Conservation (phyloP, 2,797 vertebrate species). For the Danio tinwini region DNA sequence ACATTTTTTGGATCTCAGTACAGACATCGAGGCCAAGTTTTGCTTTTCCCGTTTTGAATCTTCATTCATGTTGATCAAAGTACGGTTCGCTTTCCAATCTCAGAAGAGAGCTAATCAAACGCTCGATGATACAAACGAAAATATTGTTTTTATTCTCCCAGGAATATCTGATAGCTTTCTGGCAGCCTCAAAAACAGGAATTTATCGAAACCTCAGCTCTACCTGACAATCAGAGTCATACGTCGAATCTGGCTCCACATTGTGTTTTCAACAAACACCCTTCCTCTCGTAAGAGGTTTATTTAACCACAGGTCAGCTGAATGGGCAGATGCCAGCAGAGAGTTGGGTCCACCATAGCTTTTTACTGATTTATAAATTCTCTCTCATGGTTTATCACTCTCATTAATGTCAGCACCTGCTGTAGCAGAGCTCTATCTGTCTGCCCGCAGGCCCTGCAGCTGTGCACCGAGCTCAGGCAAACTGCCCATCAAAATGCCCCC, state of each 20-base stretch:
- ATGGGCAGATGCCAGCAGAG: constrained; percentile 42
- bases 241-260: constrained; percentile 48
- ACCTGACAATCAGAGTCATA: background rate
- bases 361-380: constrained; percentile 58
- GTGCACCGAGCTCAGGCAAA: constrained; percentile 30
- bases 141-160: background rate
- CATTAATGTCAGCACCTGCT: constrained; percentile 56
- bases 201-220: background rate
- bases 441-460: constrained; percentile 44
- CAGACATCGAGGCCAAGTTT: background rate
- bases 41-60: background rate
- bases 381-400: constrained; percentile 58
- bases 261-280: constrained; percentile 50
- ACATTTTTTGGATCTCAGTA: constrained; percentile 19
- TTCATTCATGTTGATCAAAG: background rate
- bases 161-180: constrained; percentile 15
- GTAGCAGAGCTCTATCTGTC: constrained; percentile 43
- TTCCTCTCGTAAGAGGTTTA: constrained; percentile 30
- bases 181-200: background rate
- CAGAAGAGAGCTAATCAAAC: constrained; percentile 18
- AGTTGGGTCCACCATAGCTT: constrained; percentile 38
- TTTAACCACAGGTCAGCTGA: constrained; percentile 48
- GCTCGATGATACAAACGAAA: background rate
- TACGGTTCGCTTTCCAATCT: background rate
- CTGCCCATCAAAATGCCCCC: constrained; percentile 32